Percentiles rank a stretch among this genome's conserved stretches.
Conservation (phyloP, 2,113 vertebrate genomes). For the Ciconia maguari region DNA sequence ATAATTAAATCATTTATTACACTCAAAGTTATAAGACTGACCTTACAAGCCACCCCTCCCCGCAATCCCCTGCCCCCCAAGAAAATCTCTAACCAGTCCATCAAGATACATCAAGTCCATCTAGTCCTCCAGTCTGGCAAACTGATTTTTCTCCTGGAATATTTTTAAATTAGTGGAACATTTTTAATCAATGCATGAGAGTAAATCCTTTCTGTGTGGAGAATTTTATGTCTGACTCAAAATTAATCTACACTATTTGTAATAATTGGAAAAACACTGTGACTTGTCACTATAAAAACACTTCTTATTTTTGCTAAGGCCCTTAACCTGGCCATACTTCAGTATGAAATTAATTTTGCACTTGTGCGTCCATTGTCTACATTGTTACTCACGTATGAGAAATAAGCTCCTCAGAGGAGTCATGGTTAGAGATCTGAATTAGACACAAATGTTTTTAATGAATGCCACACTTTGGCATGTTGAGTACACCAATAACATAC, state of each 20-base stretch:
- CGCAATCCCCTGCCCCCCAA: accelerated
- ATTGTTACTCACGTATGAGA: neutral
- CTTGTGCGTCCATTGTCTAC: accelerated
- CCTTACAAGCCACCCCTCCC: neutral
- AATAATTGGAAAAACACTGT: neutral
- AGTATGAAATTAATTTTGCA: neutral
- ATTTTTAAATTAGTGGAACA: neutral
- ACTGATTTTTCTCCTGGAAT: neutral
- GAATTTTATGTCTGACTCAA: neutral
- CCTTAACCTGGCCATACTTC: neutral
- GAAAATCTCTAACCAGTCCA: neutral
- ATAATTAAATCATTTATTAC: constrained; percentile 37
- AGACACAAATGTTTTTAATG: neutral
- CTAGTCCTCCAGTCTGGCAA: neutral
- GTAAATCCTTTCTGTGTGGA: neutral
- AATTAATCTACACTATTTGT: neutral
- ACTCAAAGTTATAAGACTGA: neutral
- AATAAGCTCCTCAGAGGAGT: neutral
- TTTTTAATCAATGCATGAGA: neutral
- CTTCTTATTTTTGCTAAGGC: neutral
- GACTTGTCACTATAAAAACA: neutral
- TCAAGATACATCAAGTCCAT: neutral
- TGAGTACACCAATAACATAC: neutral
- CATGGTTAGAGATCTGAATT: neutral
- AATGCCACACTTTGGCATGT: neutral